A percentile compares a stretch with the other conserved stretches of the same genome.
These are phyloP conservation scores for Ganaspis brasiliensis DNA, from an alignment of 2,888 invertebrate species.

Conservation along the genomic window DNA sequence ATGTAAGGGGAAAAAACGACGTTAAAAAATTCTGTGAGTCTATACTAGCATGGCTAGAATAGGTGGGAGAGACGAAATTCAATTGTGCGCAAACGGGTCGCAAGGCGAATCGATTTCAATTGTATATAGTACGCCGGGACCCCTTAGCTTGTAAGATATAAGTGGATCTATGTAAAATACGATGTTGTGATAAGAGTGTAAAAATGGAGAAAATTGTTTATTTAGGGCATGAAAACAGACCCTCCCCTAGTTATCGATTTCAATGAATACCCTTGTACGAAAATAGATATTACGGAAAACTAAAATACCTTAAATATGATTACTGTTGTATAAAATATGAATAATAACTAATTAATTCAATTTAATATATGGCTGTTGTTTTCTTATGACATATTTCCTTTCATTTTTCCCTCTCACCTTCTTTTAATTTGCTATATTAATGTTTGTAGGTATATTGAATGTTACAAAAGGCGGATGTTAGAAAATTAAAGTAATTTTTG, in stretches of 20 bases:
- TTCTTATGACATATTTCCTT: constrained; percentile 14
- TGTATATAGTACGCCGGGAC: constrained; percentile 69
- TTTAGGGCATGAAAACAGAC: constrained; percentile 65
- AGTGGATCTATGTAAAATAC: constrained; percentile 79
- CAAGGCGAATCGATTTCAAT: constrained; percentile 60
- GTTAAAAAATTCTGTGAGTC: constrained; percentile 58
- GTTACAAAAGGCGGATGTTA: no score
- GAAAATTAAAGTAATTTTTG: not conserved
- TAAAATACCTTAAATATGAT: constrained; percentile 80
- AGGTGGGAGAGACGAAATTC: constrained; percentile 61
- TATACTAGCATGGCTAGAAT: constrained; percentile 73
- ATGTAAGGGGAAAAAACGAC: constrained; percentile 28
- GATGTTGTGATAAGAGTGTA: constrained; percentile 79
- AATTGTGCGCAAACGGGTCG: constrained; percentile 37
- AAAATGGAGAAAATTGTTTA: constrained; percentile 63
- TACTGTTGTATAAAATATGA: constrained; percentile 80
- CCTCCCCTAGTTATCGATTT: constrained; percentile 71
- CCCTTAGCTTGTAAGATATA: constrained; percentile 74
- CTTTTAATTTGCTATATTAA: not conserved
- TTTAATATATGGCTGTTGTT: constrained; percentile 65
- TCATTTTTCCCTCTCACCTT: constrained; percentile 26
- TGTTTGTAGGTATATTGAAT: not conserved
- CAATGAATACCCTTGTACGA: constrained; percentile 75
- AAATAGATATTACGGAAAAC: constrained; percentile 76
- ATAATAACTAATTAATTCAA: constrained; percentile 80